A percentile compares a stretch with the other conserved stretches of the same genome.
phyloP scores from a whole-genome alignment of 2,888 invertebrate genomes.

The Magallana nippona region DNA sequence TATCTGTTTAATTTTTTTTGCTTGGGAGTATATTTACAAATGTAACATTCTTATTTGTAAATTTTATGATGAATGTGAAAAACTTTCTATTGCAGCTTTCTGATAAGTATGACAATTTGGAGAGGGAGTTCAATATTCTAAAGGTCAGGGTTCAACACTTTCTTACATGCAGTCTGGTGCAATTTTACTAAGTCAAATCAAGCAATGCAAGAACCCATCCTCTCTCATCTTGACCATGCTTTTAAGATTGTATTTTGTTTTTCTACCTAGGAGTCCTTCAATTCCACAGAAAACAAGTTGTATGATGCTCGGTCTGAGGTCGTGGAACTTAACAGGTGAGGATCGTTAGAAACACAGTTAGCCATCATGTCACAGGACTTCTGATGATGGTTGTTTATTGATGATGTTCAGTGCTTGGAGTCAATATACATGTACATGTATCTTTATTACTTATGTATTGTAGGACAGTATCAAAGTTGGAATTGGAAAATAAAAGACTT shows the following conservation, averaged over 20 bases:
- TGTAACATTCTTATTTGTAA: no score
- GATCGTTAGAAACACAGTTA: not conserved
- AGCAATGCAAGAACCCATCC: no score
- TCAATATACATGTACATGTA: not conserved
- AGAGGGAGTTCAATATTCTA: conserved; percentile 62
- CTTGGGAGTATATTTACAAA: no score
- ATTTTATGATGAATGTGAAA: no score
- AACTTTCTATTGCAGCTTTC: conserved; percentile 53
- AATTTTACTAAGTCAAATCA: no score
- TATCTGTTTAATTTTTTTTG: no score
- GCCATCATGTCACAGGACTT: not conserved
- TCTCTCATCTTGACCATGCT: not conserved
- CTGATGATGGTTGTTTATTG: no score
- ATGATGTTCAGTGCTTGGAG: no score
- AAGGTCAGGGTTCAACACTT: conserved; percentile 45
- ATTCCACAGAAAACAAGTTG: conserved; percentile 65
- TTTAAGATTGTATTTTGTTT: not conserved
- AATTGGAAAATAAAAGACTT: conserved; percentile 72
- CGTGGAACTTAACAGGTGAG: conserved; percentile 69
- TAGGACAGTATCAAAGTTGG: conserved; percentile 69
- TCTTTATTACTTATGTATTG: not conserved
- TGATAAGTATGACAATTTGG: conserved; percentile 62
- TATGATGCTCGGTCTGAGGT: conserved; percentile 67
- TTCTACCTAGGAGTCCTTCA: conserved; percentile 60
- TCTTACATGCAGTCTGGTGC: no score